Percentiles rank a stretch among this genome's conserved stretches.
Conservation (phyloP, 2,888 invertebrate genomes). For the Chrysomela aeneicollis region DNA sequence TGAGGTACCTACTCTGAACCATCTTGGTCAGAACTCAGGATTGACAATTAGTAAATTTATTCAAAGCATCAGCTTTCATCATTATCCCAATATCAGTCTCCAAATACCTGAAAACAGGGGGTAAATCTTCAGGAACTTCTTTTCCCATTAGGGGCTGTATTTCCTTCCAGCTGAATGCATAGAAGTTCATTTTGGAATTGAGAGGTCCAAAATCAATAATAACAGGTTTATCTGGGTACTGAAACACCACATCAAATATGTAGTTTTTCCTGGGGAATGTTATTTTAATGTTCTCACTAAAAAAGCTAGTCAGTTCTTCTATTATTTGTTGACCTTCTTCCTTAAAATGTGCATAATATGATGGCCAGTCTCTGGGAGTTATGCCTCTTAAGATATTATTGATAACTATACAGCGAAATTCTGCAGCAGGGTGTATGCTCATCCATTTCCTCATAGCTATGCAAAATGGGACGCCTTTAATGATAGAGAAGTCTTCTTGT, state of each 20-base stretch:
- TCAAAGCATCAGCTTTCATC: slow-evolving; percentile 48
- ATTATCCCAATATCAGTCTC: slow-evolving; percentile 57
- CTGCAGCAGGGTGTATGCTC: slow-evolving; percentile 58
- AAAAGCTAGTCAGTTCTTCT: slow-evolving; percentile 51
- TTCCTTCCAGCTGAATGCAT: slow-evolving; percentile 58
- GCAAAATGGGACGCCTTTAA: slow-evolving; percentile 51
- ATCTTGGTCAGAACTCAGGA: background rate
- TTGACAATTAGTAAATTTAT: slow-evolving; percentile 9
- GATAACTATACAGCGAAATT: slow-evolving; percentile 58
- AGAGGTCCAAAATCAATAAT: slow-evolving; percentile 56
- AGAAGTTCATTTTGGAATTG: slow-evolving; percentile 55
- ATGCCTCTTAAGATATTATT: slow-evolving; percentile 56
- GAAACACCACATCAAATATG: slow-evolving; percentile 55
- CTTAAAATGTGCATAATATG: slow-evolving; percentile 56
- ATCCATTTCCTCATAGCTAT: slow-evolving; percentile 56
- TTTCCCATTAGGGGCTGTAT: slow-evolving; percentile 54
- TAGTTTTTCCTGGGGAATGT: slow-evolving; percentile 53
- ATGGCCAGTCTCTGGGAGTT: slow-evolving; percentile 59
- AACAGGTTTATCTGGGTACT: slow-evolving; percentile 50
- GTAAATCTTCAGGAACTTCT: slow-evolving; percentile 50
- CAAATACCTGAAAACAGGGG: slow-evolving; percentile 57
- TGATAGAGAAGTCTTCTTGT: slow-evolving; percentile 52
- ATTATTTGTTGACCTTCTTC: slow-evolving; percentile 56
- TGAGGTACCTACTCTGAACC: too few species aligned
- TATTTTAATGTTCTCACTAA: slow-evolving; percentile 48